Evolutionary conservation across 2,113 vertebrate species (phyloP).

Genomic region (Trematocara stigmaticum): DNA sequence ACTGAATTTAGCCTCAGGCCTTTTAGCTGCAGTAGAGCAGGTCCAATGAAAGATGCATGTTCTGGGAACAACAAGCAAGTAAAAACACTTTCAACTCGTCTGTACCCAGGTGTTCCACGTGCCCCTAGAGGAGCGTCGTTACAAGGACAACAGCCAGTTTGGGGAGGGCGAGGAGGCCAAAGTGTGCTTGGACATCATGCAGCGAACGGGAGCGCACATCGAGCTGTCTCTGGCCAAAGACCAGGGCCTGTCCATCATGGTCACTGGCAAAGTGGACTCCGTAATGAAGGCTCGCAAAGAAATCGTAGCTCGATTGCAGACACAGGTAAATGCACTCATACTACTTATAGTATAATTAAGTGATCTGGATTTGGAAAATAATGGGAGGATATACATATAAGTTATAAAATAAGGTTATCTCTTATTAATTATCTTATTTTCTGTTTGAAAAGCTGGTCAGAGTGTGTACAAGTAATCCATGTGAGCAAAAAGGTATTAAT

Average conservation of each 20-base stretch:
- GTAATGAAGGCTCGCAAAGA: constrained; percentile 82
- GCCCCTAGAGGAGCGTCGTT: constrained; percentile 78
- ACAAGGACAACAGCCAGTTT: constrained; percentile 82
- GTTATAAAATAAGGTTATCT: neutral
- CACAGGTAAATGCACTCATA: constrained; percentile 59
- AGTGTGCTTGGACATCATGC: constrained; percentile 79
- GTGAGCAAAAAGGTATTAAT: neutral
- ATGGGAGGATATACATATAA: neutral
- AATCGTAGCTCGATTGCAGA: constrained; percentile 77
- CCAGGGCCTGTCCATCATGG: constrained; percentile 80
- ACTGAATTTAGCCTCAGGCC: neutral
- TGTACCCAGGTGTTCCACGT: constrained; percentile 74
- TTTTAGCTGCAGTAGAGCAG: neutral
- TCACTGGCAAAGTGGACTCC: constrained; percentile 77
- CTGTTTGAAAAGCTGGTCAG: neutral
- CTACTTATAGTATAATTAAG: neutral
- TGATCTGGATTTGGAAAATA: neutral
- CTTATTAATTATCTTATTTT: neutral
- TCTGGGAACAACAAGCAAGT: neutral
- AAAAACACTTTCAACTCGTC: neutral
- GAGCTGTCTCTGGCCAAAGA: constrained; percentile 81
- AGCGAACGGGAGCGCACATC: constrained; percentile 77
- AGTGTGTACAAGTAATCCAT: neutral
- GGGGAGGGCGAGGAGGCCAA: constrained; percentile 79
- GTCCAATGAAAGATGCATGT: neutral